Percentiles rank a stretch among this genome's conserved stretches.
Conservation (phyloP, 2,113 vertebrate species). For the Elanoides forficatus region DNA sequence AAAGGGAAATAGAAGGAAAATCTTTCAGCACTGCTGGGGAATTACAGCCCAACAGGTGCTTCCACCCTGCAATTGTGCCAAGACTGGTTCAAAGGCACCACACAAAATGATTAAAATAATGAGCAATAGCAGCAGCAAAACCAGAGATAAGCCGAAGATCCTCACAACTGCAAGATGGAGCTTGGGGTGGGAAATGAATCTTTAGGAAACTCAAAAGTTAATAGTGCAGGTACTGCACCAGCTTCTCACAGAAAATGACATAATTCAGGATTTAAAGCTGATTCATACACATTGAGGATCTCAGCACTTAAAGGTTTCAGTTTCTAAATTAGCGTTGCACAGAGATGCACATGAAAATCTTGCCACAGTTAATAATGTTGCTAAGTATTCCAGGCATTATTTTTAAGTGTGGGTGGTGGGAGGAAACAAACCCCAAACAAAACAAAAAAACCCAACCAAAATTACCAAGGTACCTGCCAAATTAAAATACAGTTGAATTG, state of each 20-base stretch:
- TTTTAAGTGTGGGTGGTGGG: neutral
- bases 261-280: neutral
- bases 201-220: neutral
- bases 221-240: neutral
- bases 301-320: neutral
- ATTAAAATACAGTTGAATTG: neutral
- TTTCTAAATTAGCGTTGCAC: neutral
- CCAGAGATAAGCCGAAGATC: neutral
- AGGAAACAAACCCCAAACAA: neutral
- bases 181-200: neutral
- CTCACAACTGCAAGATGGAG: neutral
- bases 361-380: neutral
- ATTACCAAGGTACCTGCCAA: neutral
- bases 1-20: neutral
- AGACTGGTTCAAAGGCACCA: neutral
- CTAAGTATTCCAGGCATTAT: neutral
- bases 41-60: neutral
- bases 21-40: neutral
- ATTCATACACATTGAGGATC: neutral
- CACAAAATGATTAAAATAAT: neutral
- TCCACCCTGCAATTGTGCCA: neutral
- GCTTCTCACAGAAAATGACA: neutral
- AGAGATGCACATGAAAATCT: neutral
- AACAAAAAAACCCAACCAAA: neutral
- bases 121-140: neutral